Evolutionary conservation across 1,140 invertebrate species (phyloP).

Genomic region (Lepidurus apus): DNA sequence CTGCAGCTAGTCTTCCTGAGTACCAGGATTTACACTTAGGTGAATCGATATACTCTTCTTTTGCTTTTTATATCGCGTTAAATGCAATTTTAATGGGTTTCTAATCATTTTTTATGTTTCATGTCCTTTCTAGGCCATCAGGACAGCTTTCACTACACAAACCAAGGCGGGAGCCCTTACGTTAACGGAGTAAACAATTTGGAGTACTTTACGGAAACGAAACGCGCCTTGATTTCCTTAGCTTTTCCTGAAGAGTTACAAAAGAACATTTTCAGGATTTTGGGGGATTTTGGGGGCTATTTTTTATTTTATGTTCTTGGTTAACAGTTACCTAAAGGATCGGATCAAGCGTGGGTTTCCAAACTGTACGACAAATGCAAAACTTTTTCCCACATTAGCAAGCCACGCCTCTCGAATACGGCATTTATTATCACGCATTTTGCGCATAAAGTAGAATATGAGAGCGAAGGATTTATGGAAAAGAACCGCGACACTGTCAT

Average conservation of each 20-base stretch:
- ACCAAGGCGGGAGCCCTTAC: constrained; percentile 71
- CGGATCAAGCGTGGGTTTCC: constrained; percentile 84
- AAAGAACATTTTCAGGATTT: constrained; percentile 74
- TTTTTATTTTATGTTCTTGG: constrained; percentile 42
- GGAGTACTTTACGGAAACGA: constrained; percentile 63
- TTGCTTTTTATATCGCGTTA: neutral
- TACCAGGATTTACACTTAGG: constrained; percentile 68
- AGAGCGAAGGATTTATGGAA: constrained; percentile 86
- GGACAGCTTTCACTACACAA: constrained; percentile 74
- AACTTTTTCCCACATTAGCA: constrained; percentile 81
- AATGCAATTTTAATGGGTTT: neutral
- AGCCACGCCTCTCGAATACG: constrained; percentile 75
- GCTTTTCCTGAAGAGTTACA: constrained; percentile 75
- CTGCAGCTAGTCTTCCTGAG: constrained; percentile 56
- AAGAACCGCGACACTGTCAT: constrained; percentile 74
- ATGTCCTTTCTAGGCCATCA: constrained; percentile 55
- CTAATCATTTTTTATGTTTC: neutral
- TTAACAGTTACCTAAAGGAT: constrained; percentile 76
- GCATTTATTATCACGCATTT: constrained; percentile 89
- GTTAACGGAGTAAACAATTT: constrained; percentile 81
- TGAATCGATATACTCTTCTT: constrained; percentile 43
- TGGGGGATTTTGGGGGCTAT: constrained; percentile 47
- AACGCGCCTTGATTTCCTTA: constrained; percentile 64
- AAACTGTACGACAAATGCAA: constrained; percentile 83
- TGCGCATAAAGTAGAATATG: constrained; percentile 89